Base-by-base conservation (phyloP, 2,797 vertebrate genomes). In the Aldrovandia affinis region DNA sequence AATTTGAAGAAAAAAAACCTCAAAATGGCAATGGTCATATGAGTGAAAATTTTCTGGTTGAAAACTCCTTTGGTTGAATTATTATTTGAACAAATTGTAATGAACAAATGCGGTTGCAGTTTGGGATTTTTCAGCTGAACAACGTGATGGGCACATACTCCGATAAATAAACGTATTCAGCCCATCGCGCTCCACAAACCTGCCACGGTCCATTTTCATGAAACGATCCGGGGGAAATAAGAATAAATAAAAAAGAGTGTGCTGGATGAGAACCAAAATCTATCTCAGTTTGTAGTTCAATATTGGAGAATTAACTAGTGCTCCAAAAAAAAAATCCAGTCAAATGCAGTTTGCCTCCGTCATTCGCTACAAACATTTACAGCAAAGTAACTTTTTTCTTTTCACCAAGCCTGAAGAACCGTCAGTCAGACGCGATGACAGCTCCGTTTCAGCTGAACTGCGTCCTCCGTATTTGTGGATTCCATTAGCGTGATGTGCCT, bases 401-500 rank as follows among this genome's bases (percentile, higher is more conserved):
- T 81, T 80, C 42, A 30, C 57, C 20, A 59, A 28, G 22, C 52
- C 54, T 61, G 33, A 70, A 79, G 59, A 30, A 65, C 57, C 33
- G 79, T 33, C 47, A 78, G 75, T 15, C 78, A 12, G 73, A 82
- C 28, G 47, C 20, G 42, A 83, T 91, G 95, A 95, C 95, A 94
- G 91, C 90, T 33, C 36, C 39, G 77, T 86, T 81, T 88, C 88
- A 81, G 80, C 81, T 54, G 91, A 90, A 88, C 89, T 87, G 85
- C 89, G 82, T 77, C 85, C 89, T 88, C 88, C 83, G 90, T 80
- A 88, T 88, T 91, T 93, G 83, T 89, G 89, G 89, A 94, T 94
- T 93, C 91, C 90, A 94, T 92, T 92, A 90, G 86, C 92, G 91
- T 86, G 89, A 95, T 89, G 92, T 88, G 89, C 85, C 85, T 87